Evolutionary conservation across 2,888 invertebrate genomes (phyloP).

Genomic region (Apocheima hispidaria): DNA sequence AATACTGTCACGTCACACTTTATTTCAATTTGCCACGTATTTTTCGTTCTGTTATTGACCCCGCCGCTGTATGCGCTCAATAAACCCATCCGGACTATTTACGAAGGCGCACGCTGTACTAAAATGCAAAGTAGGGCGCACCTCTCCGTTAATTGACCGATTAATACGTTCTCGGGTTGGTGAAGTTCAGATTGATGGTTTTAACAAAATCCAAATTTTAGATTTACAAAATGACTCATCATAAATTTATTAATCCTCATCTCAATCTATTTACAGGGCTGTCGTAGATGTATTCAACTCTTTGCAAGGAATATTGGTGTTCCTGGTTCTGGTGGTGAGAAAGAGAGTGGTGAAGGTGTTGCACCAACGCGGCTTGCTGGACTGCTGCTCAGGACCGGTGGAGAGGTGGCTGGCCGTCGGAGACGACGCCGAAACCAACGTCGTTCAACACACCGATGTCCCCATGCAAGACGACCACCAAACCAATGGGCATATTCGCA

Average conservation of each 20-base stretch:
- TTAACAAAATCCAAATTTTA: not conserved
- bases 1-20: too few species aligned
- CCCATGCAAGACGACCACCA: constrained; percentile 58
- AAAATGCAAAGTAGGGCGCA: too few species aligned
- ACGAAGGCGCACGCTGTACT: too few species aligned
- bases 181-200: too few species aligned
- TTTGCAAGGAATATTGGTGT: constrained; percentile 87
- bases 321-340: constrained; percentile 86
- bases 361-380: constrained; percentile 63
- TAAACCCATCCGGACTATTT: too few species aligned
- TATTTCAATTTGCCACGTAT: too few species aligned
- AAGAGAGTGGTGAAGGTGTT: constrained; percentile 79
- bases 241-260: not conserved
- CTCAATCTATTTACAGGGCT: constrained; percentile 72
- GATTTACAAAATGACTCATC: not conserved
- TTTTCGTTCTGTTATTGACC: too few species aligned
- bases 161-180: too few species aligned
- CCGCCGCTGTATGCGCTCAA: too few species aligned
- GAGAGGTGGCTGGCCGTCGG: constrained; percentile 65
- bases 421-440: constrained; percentile 82
- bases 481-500: constrained; percentile 2
- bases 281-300: constrained; percentile 86
- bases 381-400: constrained; percentile 61
- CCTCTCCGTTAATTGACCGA: too few species aligned
- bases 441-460: constrained; percentile 71